These are phyloP conservation scores for Rhabdornis inornatus DNA, from an alignment of 2,113 vertebrate genomes.

Conservation along the genomic window DNA sequence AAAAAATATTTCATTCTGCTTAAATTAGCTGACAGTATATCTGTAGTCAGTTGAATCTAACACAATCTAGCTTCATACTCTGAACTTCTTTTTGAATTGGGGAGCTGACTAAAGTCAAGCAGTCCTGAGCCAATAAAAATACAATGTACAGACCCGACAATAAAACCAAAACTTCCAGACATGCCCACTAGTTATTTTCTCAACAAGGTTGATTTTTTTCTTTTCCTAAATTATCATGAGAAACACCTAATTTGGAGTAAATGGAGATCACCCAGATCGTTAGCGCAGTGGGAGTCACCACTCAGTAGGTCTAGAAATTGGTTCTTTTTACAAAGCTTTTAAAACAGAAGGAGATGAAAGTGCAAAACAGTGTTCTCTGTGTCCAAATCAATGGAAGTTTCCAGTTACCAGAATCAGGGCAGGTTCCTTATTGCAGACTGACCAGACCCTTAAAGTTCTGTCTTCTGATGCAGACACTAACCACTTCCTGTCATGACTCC, in stretches of 20 bases:
- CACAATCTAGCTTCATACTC: background rate
- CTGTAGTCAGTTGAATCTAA: background rate
- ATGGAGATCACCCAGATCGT: background rate
- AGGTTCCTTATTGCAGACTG: slow-evolving; percentile 57
- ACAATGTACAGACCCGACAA: background rate
- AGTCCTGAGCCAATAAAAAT: background rate
- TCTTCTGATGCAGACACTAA: slow-evolving; percentile 84
- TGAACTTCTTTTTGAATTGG: background rate
- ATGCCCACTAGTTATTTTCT: background rate
- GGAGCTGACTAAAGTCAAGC: background rate
- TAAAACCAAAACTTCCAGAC: background rate
- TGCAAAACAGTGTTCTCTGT: background rate
- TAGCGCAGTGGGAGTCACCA: background rate
- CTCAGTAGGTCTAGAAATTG: background rate
- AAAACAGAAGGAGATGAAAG: background rate
- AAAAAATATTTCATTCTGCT: background rate
- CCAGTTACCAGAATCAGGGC: slow-evolving; percentile 79
- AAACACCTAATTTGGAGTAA: background rate
- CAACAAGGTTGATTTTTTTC: background rate
- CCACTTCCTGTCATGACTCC: slow-evolving; percentile 83
- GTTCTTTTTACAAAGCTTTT: background rate
- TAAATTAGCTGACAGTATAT: background rate
- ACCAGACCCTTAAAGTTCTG: slow-evolving; percentile 80
- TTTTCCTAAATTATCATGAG: background rate
- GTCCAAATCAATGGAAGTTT: background rate